Conservation (phyloP, 2,888 invertebrate genomes). For the Eristalis pertinax region DNA sequence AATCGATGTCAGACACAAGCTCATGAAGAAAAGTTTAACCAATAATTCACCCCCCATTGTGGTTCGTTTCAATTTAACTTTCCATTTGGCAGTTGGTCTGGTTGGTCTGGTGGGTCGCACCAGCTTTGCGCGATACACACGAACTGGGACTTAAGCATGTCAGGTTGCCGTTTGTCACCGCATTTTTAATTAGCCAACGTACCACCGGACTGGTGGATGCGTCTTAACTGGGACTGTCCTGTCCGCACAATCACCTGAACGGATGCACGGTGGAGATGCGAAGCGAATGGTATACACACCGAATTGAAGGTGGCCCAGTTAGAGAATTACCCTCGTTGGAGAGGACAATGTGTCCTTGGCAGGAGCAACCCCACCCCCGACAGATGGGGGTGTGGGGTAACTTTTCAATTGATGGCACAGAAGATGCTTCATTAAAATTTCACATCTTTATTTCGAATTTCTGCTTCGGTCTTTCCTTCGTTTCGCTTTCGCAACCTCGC, state of each 20-base stretch:
- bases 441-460: constrained; percentile 61
- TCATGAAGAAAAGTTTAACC: constrained; percentile 47
- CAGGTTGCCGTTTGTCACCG: constrained; percentile 34
- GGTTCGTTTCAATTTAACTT: constrained; percentile 46
- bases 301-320: constrained; percentile 6
- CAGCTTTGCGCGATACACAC: not conserved
- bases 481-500: not conserved
- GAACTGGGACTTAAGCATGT: constrained; percentile 11
- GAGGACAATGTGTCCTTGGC: constrained; percentile 17
- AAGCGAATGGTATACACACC: not conserved
- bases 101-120: too few relatives aligned
- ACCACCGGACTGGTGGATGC: not conserved
- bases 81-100: not conserved
- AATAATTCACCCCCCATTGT: constrained; percentile 42
- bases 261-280: not conserved
- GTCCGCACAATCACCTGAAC: not conserved
- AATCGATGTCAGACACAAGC: constrained; percentile 37
- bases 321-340: constrained; percentile 33
- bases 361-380: constrained; percentile 1
- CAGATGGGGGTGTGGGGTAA: not conserved
- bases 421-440: constrained; percentile 66
- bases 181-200: constrained; percentile 46
- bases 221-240: constrained; percentile 13
- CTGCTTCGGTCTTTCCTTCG: constrained; percentile 25
- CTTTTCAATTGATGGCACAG: constrained; percentile 28